Base-by-base conservation (phyloP, 1,140 invertebrate species). In the Heterodera carotae region DNA sequence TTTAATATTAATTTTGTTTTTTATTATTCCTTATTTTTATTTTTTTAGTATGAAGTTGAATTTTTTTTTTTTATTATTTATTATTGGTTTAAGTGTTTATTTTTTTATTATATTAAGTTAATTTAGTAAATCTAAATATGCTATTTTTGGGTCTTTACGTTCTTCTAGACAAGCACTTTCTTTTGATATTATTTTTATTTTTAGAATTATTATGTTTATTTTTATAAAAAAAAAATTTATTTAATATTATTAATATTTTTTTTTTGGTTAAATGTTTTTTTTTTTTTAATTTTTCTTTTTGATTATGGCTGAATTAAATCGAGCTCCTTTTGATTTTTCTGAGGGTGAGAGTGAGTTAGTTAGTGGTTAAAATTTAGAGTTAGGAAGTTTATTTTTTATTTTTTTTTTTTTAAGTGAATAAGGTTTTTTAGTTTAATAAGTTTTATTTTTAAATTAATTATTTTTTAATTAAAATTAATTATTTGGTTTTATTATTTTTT, bases 361-460 rank as follows among this genome's bases (percentile, higher is more conserved):
- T 83, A 93, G 91, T 36, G 92, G 92, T 10, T 93, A 92, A 92
- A 92, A 93, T 91, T 88, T 91, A 85, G 92, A 93, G 82, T 92
- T 92, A 90, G 89, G 90, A 89, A 90, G 90, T 86, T 89, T 89
- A 0, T 88, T 88, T n/a, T 92, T 93, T 92, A 90, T 91, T 79
- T 89, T 92, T 88, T 90, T 92, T 90, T 92, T 92, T 91, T 90
- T n/a, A n/a, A n/a, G n/a, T n/a, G n/a, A n/a, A n/a, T n/a, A n/a
- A n/a, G n/a, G n/a, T n/a, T n/a, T n/a, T n/a, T n/a, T n/a, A n/a
- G n/a, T n/a, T n/a, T n/a, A n/a, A n/a, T n/a, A n/a, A n/a, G n/a
- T n/a, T n/a, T n/a, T n/a, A n/a, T n/a, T n/a, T n/a, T n/a, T n/a
- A n/a, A n/a, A n/a, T n/a, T n/a, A n/a, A n/a, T n/a, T n/a, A n/a